Evolutionary conservation across 1,140 invertebrate species (phyloP).

Genomic region (Drosophila lini): DNA sequence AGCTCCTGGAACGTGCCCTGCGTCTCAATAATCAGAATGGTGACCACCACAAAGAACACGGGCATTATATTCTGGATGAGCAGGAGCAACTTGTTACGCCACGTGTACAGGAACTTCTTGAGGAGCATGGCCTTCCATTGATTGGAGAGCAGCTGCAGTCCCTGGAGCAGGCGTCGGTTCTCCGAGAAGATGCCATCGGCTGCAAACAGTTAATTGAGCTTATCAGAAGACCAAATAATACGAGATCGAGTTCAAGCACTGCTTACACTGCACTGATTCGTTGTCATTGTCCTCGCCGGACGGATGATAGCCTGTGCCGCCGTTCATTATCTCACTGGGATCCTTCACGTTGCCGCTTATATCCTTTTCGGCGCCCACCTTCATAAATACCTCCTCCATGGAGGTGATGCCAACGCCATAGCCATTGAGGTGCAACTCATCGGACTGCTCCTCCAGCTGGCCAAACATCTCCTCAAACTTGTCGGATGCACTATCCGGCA

Average conservation of each 20-base stretch:
- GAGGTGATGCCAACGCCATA: conserved; percentile 98
- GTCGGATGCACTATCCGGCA: conserved; percentile 61
- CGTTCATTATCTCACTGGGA: conserved; percentile 48
- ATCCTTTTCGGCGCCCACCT: conserved; percentile 74
- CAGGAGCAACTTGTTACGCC: conserved; percentile 86
- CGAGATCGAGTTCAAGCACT: conserved; percentile 39
- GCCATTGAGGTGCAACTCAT: conserved; percentile 86
- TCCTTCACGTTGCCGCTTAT: conserved; percentile 37
- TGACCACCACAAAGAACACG: conserved; percentile 86
- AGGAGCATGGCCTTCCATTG: conserved; percentile 88
- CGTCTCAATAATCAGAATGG: conserved; percentile 85
- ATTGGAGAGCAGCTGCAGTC: conserved; percentile 75
- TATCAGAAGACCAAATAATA: conserved; percentile 21
- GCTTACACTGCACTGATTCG: conserved; percentile 73
- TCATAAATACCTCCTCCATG: conserved; percentile 94
- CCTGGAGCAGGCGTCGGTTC: conserved; percentile 49
- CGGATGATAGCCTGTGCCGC: conserved; percentile 25
- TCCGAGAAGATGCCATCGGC: conserved; percentile 62
- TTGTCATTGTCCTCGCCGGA: conserved; percentile 48
- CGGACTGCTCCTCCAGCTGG: conserved; percentile 59
- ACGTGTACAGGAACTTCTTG: conserved; percentile 86
- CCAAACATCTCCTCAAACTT: conserved; percentile 75
- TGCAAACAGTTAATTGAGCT: conserved; percentile 65
- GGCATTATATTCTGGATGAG: conserved; percentile 87
- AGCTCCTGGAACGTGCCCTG: conserved; percentile 42